Evolutionary conservation across 2,113 vertebrate genomes (phyloP).

Genomic region (Centrocercus urophasianus): DNA sequence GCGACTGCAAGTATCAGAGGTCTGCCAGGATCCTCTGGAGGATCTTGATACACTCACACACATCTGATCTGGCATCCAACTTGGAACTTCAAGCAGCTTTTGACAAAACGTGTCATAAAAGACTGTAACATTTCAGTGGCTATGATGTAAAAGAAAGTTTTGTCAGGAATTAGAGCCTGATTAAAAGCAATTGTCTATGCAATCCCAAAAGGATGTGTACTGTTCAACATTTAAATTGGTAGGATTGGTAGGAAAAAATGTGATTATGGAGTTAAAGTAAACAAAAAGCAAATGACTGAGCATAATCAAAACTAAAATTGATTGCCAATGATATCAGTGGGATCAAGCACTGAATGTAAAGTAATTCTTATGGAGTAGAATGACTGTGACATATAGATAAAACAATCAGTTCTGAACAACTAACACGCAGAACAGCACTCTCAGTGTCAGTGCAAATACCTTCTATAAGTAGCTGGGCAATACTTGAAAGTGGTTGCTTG

Average conservation of each 20-base stretch:
- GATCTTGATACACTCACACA: rapidly evolving
- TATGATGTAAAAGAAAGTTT: not conserved
- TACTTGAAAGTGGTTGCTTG: not conserved
- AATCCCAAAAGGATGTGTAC: not conserved
- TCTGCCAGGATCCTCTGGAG: not conserved
- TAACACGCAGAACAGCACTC: not conserved
- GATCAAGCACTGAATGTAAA: not conserved
- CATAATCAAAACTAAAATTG: not conserved
- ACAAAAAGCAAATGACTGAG: not conserved
- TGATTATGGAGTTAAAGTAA: not conserved
- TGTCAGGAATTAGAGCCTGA: not conserved
- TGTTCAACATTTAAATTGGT: not conserved
- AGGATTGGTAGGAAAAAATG: not conserved
- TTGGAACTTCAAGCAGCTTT: not conserved
- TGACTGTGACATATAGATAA: not conserved
- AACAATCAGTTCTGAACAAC: not conserved
- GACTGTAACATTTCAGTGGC: not conserved
- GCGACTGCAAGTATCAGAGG: rapidly evolving
- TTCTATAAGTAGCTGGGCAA: not conserved
- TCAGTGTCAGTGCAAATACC: not conserved
- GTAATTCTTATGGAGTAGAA: not conserved
- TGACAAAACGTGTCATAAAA: not conserved
- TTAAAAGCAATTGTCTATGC: not conserved
- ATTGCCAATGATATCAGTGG: not conserved
- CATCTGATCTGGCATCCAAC: not conserved